These are phyloP conservation scores for Corythornis vintsioides DNA, from an alignment of 2,113 vertebrate genomes.

Conservation along the genomic window DNA sequence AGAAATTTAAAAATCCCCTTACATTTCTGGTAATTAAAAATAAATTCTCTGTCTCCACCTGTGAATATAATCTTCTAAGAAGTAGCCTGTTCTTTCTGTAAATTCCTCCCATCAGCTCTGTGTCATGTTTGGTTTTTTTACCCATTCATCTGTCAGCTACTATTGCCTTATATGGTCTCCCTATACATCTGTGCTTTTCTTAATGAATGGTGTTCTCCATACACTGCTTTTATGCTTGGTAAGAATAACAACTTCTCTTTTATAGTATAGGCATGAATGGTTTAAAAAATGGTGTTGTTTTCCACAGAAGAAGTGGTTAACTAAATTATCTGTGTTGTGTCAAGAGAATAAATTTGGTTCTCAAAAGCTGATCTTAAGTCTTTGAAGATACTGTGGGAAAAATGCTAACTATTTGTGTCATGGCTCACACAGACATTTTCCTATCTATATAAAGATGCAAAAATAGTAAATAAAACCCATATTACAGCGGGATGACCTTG, in stretches of 20 bases:
- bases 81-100: not conserved
- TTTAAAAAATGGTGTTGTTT: not conserved
- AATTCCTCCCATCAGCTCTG: not conserved
- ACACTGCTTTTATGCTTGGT: not conserved
- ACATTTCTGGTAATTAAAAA: not conserved
- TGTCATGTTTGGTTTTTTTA: not conserved
- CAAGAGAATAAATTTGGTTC: not conserved
- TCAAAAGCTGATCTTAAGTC: not conserved
- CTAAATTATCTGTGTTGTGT: not conserved
- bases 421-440: not conserved
- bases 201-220: not conserved
- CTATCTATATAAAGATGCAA: not conserved
- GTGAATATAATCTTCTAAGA: slow-evolving; percentile 12
- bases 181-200: not conserved
- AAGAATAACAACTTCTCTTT: not conserved
- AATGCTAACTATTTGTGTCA: not conserved
- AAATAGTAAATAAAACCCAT: not conserved
- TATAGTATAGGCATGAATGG: not conserved
- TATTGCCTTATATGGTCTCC: slow-evolving; percentile 12
- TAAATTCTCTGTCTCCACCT: not conserved
- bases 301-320: not conserved
- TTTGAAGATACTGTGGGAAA: not conserved
- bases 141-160: not conserved
- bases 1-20: not conserved
- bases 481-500: not conserved